Percentiles rank a stretch among this genome's conserved stretches.
Evolutionary conservation across 2,113 vertebrate genomes (phyloP).

Genomic region (Panthera tigris): DNA sequence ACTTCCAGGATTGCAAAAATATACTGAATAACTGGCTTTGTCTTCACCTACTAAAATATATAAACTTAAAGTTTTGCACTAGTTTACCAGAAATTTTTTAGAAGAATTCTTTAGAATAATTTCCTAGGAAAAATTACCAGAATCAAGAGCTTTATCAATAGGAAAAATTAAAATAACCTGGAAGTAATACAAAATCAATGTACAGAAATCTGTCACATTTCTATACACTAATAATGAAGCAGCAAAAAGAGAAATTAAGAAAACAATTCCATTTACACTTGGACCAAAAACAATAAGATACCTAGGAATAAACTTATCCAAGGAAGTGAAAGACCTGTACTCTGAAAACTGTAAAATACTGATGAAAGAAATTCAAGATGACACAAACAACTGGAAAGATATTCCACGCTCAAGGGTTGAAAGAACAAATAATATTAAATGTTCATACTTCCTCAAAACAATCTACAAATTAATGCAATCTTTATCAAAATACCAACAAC

Average conservation of each 20-base stretch:
- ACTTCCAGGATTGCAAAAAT: background rate
- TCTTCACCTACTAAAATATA: background rate
- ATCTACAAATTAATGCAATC: background rate
- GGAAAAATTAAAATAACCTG: background rate
- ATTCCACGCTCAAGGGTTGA: background rate
- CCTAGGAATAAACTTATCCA: background rate
- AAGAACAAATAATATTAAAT: background rate
- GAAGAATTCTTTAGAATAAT: constrained; percentile 8
- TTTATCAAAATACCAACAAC: background rate
- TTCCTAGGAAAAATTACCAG: background rate
- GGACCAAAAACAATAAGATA: background rate
- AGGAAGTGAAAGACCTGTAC: background rate
- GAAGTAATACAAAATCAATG: background rate
- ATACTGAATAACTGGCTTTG: background rate
- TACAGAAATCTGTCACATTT: background rate
- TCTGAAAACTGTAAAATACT: background rate
- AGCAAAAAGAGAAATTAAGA: background rate
- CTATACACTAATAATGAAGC: background rate
- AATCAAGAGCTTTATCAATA: background rate
- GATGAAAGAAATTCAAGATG: background rate
- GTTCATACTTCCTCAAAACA: background rate
- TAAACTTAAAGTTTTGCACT: background rate
- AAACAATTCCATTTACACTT: background rate
- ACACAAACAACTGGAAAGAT: background rate
- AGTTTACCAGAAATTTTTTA: background rate